phyloP scores from a whole-genome alignment of 1,140 invertebrate genomes.

The Armadillidium nasatum region DNA sequence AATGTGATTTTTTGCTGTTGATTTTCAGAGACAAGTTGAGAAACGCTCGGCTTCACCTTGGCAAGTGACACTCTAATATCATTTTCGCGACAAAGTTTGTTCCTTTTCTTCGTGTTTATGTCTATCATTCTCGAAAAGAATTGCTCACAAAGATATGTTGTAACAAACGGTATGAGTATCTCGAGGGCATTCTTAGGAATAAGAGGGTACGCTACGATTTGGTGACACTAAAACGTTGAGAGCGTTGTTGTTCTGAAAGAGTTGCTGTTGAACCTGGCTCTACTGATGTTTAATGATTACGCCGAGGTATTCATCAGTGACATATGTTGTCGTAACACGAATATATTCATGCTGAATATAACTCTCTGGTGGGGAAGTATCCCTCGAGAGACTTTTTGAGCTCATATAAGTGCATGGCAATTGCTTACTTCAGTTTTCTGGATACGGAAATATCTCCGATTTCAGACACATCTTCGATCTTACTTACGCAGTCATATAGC shows the following conservation, averaged over 20 bases:
- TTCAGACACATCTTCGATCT: slow-evolving; percentile 22
- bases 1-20: too few species aligned
- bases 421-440: slow-evolving; percentile 23
- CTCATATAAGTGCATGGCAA: slow-evolving; percentile 18
- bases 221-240: too few species aligned
- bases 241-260: neutral
- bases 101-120: slow-evolving; percentile 27
- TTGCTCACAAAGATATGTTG: slow-evolving; percentile 24
- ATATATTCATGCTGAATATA: neutral
- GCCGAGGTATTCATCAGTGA: slow-evolving; percentile 13
- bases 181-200: neutral
- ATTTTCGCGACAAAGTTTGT: neutral
- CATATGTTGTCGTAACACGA: neutral
- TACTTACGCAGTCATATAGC: slow-evolving; percentile 35
- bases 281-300: neutral
- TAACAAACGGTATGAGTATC: neutral
- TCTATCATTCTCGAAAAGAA: slow-evolving; percentile 31
- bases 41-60: too few species aligned
- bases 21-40: too few species aligned
- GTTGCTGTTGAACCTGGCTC: slow-evolving; percentile 6
- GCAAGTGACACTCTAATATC: too few species aligned
- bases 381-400: slow-evolving; percentile 24
- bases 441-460: slow-evolving; percentile 21
- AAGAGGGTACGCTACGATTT: neutral
- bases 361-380: slow-evolving; percentile 26